These are phyloP conservation scores for Xanthia icteritia DNA, from an alignment of 2,888 invertebrate species.

Conservation along the genomic window DNA sequence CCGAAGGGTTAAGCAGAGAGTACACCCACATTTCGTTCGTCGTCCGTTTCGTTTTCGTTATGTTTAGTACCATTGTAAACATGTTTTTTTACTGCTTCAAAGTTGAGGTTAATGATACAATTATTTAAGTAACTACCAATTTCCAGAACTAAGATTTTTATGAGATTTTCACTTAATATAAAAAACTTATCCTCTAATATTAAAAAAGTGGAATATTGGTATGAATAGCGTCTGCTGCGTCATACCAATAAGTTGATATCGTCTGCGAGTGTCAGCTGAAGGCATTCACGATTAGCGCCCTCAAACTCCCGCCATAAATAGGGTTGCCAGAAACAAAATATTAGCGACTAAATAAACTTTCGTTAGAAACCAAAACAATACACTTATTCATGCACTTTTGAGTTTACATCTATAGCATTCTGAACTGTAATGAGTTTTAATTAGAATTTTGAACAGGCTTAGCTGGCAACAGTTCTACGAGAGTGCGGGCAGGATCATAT, in stretches of 20 bases:
- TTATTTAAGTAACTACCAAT: too few relatives aligned
- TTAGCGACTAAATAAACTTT: not conserved
- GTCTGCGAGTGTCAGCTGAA: conserved; percentile 23
- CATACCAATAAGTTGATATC: not conserved
- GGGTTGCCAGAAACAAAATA: not conserved
- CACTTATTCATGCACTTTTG: too few relatives aligned
- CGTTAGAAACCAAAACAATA: not conserved
- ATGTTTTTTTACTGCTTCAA: not conserved
- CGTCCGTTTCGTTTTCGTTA: not conserved
- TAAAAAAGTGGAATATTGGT: not conserved
- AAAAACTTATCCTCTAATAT: not conserved
- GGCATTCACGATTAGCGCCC: not conserved
- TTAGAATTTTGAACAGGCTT: too few relatives aligned
- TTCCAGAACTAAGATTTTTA: too few relatives aligned
- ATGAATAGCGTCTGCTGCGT: not conserved
- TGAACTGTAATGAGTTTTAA: too few relatives aligned
- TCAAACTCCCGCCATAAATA: not conserved
- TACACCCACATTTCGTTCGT: too few relatives aligned
- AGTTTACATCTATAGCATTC: too few relatives aligned
- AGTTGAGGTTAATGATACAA: not conserved
- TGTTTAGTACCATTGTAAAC: not conserved
- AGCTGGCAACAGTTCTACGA: too few relatives aligned
- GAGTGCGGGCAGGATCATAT: too few relatives aligned
- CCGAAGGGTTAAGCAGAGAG: too few relatives aligned
- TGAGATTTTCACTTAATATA: too few relatives aligned